A percentile compares a stretch with the other conserved stretches of the same genome.
phyloP scores from a whole-genome alignment of 2,888 invertebrate genomes.

The Lordiphosa andalusiaca region DNA sequence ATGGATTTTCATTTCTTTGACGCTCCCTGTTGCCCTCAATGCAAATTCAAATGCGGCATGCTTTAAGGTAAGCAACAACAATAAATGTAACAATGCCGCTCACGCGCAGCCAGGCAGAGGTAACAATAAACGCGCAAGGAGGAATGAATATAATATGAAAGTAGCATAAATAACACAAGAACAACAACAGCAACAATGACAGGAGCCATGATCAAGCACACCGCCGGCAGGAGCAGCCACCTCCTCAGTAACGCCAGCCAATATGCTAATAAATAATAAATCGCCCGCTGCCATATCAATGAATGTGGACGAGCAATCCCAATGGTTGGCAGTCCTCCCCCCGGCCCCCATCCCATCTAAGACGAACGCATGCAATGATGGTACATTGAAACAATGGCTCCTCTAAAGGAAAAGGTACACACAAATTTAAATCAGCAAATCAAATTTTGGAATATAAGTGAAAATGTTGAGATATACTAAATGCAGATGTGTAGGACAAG shows the following conservation, averaged over 20 bases:
- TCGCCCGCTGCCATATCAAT: conserved; percentile 66
- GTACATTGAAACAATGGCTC: no score
- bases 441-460: conserved; percentile 1
- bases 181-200: conserved; percentile 35
- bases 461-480: not conserved
- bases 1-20: conserved; percentile 36
- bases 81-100: conserved; percentile 43
- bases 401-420: no score
- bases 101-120: conserved; percentile 24
- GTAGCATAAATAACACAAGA: conserved; percentile 63
- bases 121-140: conserved; percentile 61
- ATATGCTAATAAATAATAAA: conserved; percentile 73
- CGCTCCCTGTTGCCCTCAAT: conserved; percentile 50
- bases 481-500: conserved; percentile 5
- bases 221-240: conserved; percentile 19
- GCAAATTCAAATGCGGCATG: conserved; percentile 65
- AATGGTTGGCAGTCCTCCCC: no score
- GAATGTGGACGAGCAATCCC: conserved; percentile 37
- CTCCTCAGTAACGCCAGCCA: conserved; percentile 34
- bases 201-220: conserved; percentile 29
- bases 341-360: no score
- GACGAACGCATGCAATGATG: no score
- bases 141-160: conserved; percentile 70
- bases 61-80: conserved; percentile 53
- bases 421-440: no score